Evolutionary conservation across 2,888 invertebrate genomes (phyloP).

Genomic region (Caenorhabditis angaria): DNA sequence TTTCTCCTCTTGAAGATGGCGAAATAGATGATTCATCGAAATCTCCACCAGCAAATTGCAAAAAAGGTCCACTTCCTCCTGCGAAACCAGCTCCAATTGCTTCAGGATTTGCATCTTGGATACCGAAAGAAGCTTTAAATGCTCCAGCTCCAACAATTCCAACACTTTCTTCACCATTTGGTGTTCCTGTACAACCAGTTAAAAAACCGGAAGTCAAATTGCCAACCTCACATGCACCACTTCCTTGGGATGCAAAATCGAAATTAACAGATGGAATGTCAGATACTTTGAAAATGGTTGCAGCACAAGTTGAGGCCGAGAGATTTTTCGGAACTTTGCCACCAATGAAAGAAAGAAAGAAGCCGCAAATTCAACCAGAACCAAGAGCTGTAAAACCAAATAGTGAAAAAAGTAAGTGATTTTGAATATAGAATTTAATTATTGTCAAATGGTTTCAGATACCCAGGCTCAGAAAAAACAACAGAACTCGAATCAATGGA

Average conservation of each 20-base stretch:
- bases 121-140: slow-evolving; percentile 27
- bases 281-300: not conserved
- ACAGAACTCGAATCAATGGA: no score
- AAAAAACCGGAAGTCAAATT: not conserved
- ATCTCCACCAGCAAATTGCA: slow-evolving; percentile 13
- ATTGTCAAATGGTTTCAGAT: no score
- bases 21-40: slow-evolving; percentile 15
- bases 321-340: slow-evolving; percentile 3
- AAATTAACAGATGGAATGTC: not conserved
- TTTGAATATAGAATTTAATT: no score
- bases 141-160: slow-evolving; percentile 25
- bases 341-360: not conserved
- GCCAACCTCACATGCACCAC: not conserved
- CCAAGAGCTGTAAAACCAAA: not conserved
- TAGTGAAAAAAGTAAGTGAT: not conserved
- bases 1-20: slow-evolving; percentile 28
- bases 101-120: slow-evolving; percentile 29
- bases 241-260: not conserved
- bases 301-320: not conserved
- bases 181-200: slow-evolving; percentile 11
- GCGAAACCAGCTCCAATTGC: slow-evolving; percentile 12
- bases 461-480: not conserved
- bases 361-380: not conserved
- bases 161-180: slow-evolving; percentile 22
- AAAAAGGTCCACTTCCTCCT: not conserved